Evolutionary conservation across 2,113 vertebrate genomes (phyloP).

Genomic region (Pantherophis guttatus): DNA sequence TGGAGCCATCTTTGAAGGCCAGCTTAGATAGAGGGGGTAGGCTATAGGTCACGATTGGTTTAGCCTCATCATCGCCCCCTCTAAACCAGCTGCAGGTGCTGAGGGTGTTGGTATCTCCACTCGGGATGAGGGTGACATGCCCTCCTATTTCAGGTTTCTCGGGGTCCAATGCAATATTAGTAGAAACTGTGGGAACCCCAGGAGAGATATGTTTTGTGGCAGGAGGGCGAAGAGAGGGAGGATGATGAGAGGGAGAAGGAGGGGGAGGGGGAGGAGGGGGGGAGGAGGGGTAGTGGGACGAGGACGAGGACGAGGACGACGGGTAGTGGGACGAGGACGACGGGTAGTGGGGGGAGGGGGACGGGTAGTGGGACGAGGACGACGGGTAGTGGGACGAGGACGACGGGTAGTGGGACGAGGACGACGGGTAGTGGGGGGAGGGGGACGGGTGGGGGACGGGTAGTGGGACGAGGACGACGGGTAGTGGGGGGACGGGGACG

Average conservation of each 20-base stretch:
- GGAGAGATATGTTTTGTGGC: background rate
- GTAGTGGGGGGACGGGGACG: background rate
- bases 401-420: background rate
- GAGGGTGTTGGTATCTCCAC: background rate
- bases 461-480: rapidly evolving
- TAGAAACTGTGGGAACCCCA: background rate
- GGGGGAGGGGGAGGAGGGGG: background rate
- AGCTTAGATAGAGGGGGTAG: background rate
- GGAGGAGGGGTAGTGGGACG: background rate
- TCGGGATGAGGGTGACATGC: background rate
- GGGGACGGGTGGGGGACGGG: background rate
- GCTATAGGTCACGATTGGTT: background rate
- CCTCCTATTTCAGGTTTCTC: background rate
- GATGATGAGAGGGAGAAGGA: rapidly evolving
- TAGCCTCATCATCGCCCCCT: background rate
- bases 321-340: background rate
- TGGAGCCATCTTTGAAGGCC: background rate
- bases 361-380: too few species aligned
- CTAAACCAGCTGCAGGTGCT: background rate
- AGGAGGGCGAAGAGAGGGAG: rapidly evolving
- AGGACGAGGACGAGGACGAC: too few species aligned
- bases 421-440: background rate
- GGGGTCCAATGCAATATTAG: background rate
- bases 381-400: too few species aligned
- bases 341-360: too few species aligned